Conservation (phyloP, 92 coral and sea anemone species). For the Phenganax stokvisi region DNA sequence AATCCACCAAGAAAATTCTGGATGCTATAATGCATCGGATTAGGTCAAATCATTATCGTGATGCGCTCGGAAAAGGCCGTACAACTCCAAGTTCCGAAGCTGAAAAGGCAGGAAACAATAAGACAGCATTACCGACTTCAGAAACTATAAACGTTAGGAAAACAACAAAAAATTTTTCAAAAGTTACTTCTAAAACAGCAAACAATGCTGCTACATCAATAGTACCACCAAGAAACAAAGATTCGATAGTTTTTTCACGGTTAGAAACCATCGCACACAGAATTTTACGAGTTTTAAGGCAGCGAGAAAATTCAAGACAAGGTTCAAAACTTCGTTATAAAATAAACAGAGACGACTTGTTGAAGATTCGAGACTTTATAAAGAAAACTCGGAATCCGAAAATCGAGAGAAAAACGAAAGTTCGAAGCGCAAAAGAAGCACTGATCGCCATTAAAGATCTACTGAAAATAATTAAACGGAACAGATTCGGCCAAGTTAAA, state of each 20-base stretch:
- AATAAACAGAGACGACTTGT: conserved; percentile 28
- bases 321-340: conserved; percentile 28
- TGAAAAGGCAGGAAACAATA: neutral
- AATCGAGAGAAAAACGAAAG: conserved; percentile 16
- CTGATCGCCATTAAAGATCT: conserved; percentile 21
- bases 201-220: neutral
- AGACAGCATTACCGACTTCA: neutral
- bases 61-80: neutral
- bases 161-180: neutral
- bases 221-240: neutral
- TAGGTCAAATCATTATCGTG: neutral
- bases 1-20: neutral
- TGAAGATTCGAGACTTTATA: conserved; percentile 27
- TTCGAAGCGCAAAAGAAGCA: conserved; percentile 35
- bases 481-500: neutral
- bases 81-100: neutral
- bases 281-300: conserved; percentile 18
- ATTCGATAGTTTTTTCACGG: conserved; percentile 22
- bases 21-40: conserved; percentile 27
- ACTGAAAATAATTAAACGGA: conserved; percentile 19
- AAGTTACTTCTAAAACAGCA: neutral
- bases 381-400: conserved; percentile 17
- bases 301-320: neutral
- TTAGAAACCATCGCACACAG: conserved; percentile 33
- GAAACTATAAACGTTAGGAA: neutral